Evolutionary conservation across 2,113 vertebrate genomes (phyloP).

Genomic region (Phalacrocorax brasilianus): DNA sequence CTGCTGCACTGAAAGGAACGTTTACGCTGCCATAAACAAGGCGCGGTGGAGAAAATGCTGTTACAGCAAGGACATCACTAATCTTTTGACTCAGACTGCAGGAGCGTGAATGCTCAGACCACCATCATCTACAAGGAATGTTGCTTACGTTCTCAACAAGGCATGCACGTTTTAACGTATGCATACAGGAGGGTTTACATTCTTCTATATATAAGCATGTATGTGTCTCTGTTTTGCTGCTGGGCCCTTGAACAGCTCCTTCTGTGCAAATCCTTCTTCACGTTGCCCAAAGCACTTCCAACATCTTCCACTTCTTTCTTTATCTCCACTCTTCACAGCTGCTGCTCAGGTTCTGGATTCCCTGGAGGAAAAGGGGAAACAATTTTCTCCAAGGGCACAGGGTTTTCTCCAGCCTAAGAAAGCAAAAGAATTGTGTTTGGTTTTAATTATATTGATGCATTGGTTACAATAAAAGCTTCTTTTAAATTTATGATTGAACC

Average conservation of each 20-base stretch:
- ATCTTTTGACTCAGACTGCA: slow-evolving; percentile 46
- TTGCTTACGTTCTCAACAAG: slow-evolving; percentile 72
- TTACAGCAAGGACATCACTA: slow-evolving; percentile 44
- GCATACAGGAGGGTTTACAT: slow-evolving; percentile 66
- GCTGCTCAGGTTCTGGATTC: slow-evolving; percentile 74
- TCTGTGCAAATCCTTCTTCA: slow-evolving; percentile 60
- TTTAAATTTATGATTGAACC: slow-evolving; percentile 28
- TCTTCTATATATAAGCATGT: slow-evolving; percentile 75
- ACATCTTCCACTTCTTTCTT: slow-evolving; percentile 67
- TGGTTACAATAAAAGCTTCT: slow-evolving; percentile 37
- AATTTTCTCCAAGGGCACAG: slow-evolving; percentile 79
- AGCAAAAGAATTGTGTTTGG: slow-evolving; percentile 37
- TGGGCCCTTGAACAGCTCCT: slow-evolving; percentile 71
- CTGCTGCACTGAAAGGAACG: background rate
- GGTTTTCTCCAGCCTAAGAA: slow-evolving; percentile 77
- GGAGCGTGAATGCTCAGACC: slow-evolving; percentile 61
- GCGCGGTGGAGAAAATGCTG: background rate
- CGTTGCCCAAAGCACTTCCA: slow-evolving; percentile 57
- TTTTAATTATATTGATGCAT: slow-evolving; percentile 46
- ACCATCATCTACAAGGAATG: slow-evolving; percentile 71
- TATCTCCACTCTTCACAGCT: slow-evolving; percentile 60
- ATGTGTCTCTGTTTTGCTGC: slow-evolving; percentile 71
- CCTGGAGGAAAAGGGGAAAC: slow-evolving; percentile 75
- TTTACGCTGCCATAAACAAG: background rate
- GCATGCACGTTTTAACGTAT: slow-evolving; percentile 73